Evolutionary conservation across 1,140 invertebrate genomes (phyloP).

Genomic region (Magallana gigas): DNA sequence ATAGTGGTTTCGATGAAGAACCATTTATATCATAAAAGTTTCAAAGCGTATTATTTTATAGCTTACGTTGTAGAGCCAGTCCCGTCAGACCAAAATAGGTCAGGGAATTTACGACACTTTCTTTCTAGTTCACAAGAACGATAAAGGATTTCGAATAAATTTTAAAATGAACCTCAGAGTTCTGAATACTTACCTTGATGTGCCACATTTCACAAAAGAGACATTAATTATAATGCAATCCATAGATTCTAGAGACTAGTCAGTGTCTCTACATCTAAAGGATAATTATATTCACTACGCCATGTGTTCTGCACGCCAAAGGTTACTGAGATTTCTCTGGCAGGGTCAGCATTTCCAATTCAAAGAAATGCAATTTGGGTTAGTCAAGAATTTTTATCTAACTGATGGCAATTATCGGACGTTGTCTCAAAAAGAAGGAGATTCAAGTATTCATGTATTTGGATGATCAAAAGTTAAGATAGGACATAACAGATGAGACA

Average conservation of each 20-base stretch:
- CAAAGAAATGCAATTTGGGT: slow-evolving; percentile 39
- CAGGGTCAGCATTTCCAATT: slow-evolving; percentile 38
- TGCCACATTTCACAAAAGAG: slow-evolving; percentile 47
- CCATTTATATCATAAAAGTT: no score
- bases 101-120: slow-evolving; percentile 45
- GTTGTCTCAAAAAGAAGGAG: not conserved
- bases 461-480: slow-evolving; percentile 33
- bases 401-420: slow-evolving; percentile 26
- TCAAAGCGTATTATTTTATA: not conserved
- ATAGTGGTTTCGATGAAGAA: no score
- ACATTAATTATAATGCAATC: slow-evolving; percentile 2
- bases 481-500: not conserved
- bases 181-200: slow-evolving; percentile 31
- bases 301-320: not conserved
- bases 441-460: slow-evolving; percentile 38
- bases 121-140: slow-evolving; percentile 49
- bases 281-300: slow-evolving; percentile 47
- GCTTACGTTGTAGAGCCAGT: slow-evolving; percentile 29
- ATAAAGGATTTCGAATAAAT: slow-evolving; percentile 1
- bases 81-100: not conserved
- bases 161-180: slow-evolving; percentile 31
- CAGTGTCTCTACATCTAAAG: slow-evolving; percentile 37
- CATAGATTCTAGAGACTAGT: slow-evolving; percentile 21
- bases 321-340: slow-evolving; percentile 4
- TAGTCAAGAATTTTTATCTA: slow-evolving; percentile 46